Evolutionary conservation across 2,113 vertebrate genomes (phyloP), one percentile per base, ranked within the genome.

Genomic region (Toxotes chatareus): DNA sequence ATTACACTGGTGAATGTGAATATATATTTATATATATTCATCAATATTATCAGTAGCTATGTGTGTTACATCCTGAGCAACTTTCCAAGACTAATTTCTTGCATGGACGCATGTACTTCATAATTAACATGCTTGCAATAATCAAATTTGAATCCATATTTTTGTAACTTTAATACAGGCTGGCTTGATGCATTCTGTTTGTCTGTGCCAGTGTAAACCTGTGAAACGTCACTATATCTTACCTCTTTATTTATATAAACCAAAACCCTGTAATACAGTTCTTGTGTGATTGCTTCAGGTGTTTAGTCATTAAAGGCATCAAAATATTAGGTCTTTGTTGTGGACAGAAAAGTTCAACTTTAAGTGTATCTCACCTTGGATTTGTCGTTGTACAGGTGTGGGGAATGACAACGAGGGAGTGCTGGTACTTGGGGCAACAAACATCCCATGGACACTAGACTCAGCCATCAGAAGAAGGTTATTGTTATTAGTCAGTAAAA

Each of bases 371-470:
- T 34, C 46, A 27, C n/a, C 27, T 4, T 55, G 17, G 23, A 2
- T 67, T 70, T 62, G 40, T 21, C 77, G 2, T 85, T 49, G 56
- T 92, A 0, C 56, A 99, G 98, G 98, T 27, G 98, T 99, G 88
- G 98, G 98, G 51, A 95, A 94, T 88, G 95, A 99, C 94, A 99
- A 99, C 64, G 97, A 99, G 64, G 98, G 98, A 51, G 97, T 99
- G 87, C 94, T 99, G 90, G 98, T 99, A 79, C 96, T 99, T 12
- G 98, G 98, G 72, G 98, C 98, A 7, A 99, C 98, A 91, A 99
- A 99, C 89, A 99, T 99, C 91, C 98, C 98, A 0, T 99, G 98
- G 98, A 98, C 98, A 87, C 93, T 99, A 74, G 98, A 99, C 93
- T 99, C 98, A 74, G 98, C 98, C 86, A 99, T 99, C 91, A 97